Conservation (phyloP, 2,113 vertebrate genomes). For the Gymnocephalus cernua region DNA sequence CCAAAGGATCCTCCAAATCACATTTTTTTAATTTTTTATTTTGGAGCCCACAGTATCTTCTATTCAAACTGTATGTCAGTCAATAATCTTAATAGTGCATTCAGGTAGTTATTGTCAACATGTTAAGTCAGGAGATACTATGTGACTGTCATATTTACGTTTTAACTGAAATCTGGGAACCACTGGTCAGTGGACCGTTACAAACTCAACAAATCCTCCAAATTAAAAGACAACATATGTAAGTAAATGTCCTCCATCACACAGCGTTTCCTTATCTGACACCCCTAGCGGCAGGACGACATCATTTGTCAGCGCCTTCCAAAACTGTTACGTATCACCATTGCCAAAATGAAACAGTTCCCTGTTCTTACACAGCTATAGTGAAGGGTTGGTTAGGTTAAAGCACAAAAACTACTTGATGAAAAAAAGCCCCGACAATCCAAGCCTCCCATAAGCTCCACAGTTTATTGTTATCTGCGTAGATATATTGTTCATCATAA, state of each 20-base stretch:
- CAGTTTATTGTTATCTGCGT: background rate
- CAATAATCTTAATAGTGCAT: background rate
- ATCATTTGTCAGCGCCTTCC: background rate
- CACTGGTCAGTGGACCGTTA: background rate
- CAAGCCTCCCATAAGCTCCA: background rate
- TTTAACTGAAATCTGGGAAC: background rate
- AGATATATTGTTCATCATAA: background rate
- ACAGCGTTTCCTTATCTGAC: background rate
- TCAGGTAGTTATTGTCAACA: background rate
- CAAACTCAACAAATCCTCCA: background rate
- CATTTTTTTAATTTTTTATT: background rate
- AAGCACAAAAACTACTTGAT: background rate
- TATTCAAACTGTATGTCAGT: background rate
- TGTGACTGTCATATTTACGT: background rate
- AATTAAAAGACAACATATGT: background rate
- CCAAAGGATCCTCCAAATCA: background rate
- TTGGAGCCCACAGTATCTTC: too few species aligned
- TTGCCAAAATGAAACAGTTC: background rate
- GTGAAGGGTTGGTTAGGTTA: background rate
- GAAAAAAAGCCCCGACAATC: background rate
- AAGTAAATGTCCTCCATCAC: background rate
- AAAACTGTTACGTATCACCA: too few species aligned
- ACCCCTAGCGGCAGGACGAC: background rate
- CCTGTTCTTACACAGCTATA: background rate
- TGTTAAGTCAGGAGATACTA: background rate